These are phyloP conservation scores for Drosophila borealis DNA, from an alignment of 2,888 invertebrate genomes.

Conservation along the genomic window DNA sequence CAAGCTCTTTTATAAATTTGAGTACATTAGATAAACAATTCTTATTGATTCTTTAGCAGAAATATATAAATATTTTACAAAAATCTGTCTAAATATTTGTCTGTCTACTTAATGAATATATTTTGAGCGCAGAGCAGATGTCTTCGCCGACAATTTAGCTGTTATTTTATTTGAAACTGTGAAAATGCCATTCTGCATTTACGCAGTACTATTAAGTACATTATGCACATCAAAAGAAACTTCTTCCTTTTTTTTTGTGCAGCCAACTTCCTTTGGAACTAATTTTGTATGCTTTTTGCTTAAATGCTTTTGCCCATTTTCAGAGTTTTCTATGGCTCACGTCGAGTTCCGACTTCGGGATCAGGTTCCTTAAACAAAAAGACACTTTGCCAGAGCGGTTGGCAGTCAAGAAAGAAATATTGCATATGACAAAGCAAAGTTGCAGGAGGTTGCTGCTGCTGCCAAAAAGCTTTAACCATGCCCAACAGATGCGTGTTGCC, in stretches of 20 bases:
- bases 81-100: background rate
- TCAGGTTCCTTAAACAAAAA: constrained; percentile 44
- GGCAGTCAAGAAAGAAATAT: constrained; percentile 53
- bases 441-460: constrained; percentile 49
- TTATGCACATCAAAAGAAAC: background rate
- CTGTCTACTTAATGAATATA: background rate
- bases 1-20: no score
- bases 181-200: background rate
- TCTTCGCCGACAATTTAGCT: background rate
- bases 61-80: background rate
- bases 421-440: constrained; percentile 74
- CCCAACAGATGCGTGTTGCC: constrained; percentile 39
- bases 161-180: background rate
- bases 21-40: no score
- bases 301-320: constrained; percentile 29
- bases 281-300: constrained; percentile 39
- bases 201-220: background rate
- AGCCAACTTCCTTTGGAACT: constrained; percentile 34
- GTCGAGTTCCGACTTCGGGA: constrained; percentile 1
- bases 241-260: background rate
- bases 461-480: constrained; percentile 67
- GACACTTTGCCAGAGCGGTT: constrained; percentile 23
- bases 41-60: no score
- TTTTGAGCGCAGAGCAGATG: background rate
- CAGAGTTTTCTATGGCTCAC: constrained; percentile 9